Conservation (phyloP, 1,140 invertebrate species). For the Pantala flavescens region DNA sequence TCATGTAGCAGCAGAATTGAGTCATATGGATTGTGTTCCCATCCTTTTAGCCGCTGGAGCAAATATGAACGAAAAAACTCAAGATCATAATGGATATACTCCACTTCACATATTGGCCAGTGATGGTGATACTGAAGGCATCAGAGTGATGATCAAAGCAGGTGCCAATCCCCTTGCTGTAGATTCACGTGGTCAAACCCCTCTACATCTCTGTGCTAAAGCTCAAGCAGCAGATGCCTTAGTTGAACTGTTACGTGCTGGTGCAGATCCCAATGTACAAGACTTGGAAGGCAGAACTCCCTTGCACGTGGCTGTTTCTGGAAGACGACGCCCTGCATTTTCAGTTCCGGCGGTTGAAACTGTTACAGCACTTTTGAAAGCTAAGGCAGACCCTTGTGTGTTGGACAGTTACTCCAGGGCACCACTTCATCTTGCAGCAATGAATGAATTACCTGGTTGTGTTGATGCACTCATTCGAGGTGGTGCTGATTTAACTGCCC, state of each 20-base stretch:
- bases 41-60: conserved; percentile 52
- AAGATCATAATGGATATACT: conserved; percentile 54
- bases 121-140: conserved; percentile 60
- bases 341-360: conserved; percentile 54
- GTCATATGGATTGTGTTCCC: conserved; percentile 54
- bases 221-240: conserved; percentile 43
- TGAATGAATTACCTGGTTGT: conserved; percentile 72
- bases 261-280: conserved; percentile 59
- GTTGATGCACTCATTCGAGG: conserved; percentile 70
- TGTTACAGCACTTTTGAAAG: conserved; percentile 44
- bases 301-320: conserved; percentile 58
- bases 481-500: conserved; percentile 72
- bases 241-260: conserved; percentile 57
- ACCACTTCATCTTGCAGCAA: conserved; percentile 73
- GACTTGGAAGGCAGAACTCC: conserved; percentile 67
- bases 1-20: conserved; percentile 63
- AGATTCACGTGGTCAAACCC: conserved; percentile 64
- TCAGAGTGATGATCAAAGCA: conserved; percentile 56
- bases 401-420: conserved; percentile 83
- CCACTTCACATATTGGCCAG: conserved; percentile 70
- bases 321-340: conserved; percentile 60
- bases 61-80: conserved; percentile 49
- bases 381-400: conserved; percentile 71
- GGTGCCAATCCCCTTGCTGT: conserved; percentile 57
- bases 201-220: conserved; percentile 63